Evolutionary conservation across 1,140 invertebrate genomes (phyloP), one percentile per base, ranked within the genome.

Genomic region (Bombus cullumanus): DNA sequence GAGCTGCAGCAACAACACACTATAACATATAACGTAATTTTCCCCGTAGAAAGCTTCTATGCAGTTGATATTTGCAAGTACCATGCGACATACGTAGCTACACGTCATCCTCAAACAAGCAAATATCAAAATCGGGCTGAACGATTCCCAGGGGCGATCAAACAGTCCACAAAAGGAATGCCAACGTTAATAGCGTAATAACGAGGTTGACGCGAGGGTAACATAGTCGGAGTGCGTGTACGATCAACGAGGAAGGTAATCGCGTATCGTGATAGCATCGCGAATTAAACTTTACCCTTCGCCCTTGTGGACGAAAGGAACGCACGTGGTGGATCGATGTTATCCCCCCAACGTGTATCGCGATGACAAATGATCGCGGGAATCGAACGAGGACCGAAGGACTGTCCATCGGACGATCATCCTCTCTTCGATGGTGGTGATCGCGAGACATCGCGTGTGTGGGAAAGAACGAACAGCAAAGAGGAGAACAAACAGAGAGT

Each of bases 361-460:
- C 53, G 25, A 59, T 59, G 74, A 76, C 53, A 59, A 76, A 76
- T 39, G 53, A 76, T 76, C 22, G 34, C 15, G 15, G 34, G 53
- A n/a, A 76, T 76, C 59, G 62, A 66, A 79, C 18, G 62, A 66
- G 4, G 0, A 28, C 10, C 59, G 57, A 41, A 64, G 57, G 57
- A 62, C 59, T 62, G 10, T 13, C 59, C 12, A 10, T 62, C 59
- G 59, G n/a, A 62, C 59, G 28, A 62, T 3, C 12, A n/a, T 62
- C 28, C 28, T n/a, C 39, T 39, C 0, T 18, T 69, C 28, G 3
- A 22, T 28, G 39, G 12, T 64, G 39, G 59, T 41, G 18, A 43
- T 66, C n/a, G 39, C 37, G 62, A 22, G 39, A n/a, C 15, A 12
- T 31, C n/a, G 79, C 18, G 53, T 73, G 69, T 57, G 69, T 41